These are phyloP conservation scores for Trichopoda pennipes DNA, from an alignment of 2,888 invertebrate species.

Conservation along the genomic window DNA sequence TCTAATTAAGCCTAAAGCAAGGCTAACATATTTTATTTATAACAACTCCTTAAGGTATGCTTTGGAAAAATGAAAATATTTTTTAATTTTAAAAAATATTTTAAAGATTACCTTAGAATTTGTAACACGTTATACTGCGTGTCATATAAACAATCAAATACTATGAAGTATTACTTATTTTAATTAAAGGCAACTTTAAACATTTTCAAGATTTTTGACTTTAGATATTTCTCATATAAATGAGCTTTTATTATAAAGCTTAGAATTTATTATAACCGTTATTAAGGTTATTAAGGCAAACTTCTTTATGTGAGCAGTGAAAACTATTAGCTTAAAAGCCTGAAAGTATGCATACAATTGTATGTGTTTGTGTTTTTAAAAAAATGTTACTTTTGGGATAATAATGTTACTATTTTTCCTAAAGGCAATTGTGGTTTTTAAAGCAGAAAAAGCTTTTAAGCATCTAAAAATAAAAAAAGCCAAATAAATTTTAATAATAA, in stretches of 20 bases:
- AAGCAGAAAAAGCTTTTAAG: neutral
- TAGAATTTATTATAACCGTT: conserved; percentile 15
- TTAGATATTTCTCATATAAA: neutral
- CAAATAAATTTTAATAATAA: too few species aligned
- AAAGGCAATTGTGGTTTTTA: neutral
- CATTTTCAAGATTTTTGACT: neutral
- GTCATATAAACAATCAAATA: conserved; percentile 20
- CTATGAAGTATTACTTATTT: conserved; percentile 16
- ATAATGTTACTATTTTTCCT: neutral
- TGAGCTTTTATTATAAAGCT: neutral
- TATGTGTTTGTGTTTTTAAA: conserved; percentile 10
- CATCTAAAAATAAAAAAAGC: too few species aligned
- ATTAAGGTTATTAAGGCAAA: conserved; percentile 26
- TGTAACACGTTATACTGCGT: conserved; percentile 3
- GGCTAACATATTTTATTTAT: neutral
- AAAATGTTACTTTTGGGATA: neutral
- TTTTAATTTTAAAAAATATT: neutral
- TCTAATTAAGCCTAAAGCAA: conserved; percentile 8
- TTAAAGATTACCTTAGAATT: conserved; percentile 1
- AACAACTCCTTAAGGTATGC: conserved; percentile 5
- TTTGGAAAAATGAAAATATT: neutral
- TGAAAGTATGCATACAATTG: conserved; percentile 22
- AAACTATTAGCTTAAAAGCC: conserved; percentile 15
- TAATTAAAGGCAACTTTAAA: conserved; percentile 16
- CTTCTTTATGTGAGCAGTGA: neutral